phyloP scores from a whole-genome alignment of 1,140 invertebrate genomes.

The Penaeus indicus region DNA sequence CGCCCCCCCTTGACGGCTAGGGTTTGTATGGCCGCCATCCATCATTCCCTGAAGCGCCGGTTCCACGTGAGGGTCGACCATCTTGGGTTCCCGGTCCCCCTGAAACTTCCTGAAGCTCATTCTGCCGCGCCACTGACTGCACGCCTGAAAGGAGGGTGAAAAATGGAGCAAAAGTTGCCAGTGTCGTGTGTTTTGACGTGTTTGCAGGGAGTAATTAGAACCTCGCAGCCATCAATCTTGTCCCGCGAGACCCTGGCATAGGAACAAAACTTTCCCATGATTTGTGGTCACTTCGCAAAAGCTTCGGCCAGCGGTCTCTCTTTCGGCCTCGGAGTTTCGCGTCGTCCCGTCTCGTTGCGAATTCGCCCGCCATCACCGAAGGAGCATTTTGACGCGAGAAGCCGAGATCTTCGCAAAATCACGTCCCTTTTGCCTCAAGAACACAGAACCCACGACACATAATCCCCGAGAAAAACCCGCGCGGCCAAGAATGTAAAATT shows the following conservation, averaged over 20 bases:
- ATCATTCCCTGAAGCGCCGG: too few relatives aligned
- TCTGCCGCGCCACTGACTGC: constrained; percentile 19
- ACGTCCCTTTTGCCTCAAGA: background rate
- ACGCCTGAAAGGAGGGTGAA: constrained; percentile 44
- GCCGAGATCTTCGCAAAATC: background rate
- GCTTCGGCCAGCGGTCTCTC: background rate
- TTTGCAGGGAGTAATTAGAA: constrained; percentile 60
- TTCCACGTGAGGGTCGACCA: too few relatives aligned
- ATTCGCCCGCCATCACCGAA: background rate
- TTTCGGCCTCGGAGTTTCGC: background rate
- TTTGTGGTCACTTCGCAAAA: background rate
- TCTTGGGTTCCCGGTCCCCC: too few relatives aligned
- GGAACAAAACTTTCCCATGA: background rate
- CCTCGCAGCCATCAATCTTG: constrained; percentile 53
- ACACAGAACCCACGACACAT: background rate
- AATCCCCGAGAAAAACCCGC: background rate
- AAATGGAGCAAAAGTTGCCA: constrained; percentile 53
- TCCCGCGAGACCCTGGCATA: background rate
- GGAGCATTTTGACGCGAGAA: background rate
- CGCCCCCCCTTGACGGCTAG: too few relatives aligned
- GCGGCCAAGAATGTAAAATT: background rate
- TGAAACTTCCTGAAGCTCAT: background rate
- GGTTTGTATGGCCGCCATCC: too few relatives aligned
- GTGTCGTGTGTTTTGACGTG: constrained; percentile 59
- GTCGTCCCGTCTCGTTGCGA: background rate